Base-by-base conservation (phyloP, 2,113 vertebrate genomes). In the Micronycteris hirsuta region DNA sequence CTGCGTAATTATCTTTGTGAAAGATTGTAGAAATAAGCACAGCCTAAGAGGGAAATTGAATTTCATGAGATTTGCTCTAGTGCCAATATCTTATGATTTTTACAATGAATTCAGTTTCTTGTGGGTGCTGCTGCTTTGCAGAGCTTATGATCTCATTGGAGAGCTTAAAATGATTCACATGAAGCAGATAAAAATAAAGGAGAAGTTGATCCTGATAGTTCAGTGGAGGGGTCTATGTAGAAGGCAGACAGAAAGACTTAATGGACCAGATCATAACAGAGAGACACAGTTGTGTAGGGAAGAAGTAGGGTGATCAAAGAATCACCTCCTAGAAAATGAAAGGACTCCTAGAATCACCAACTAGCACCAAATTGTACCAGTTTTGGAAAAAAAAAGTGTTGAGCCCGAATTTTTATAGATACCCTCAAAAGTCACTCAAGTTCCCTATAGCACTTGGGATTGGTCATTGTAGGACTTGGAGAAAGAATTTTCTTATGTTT, bases 51-150 rank as follows among this genome's bases (percentile, higher is more conserved):
- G 70, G 54, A 93, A 90, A 38, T 36, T 83, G 73, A 82, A 83
- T 96, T 95, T 81, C 88, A 83, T 89, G 87, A 88, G 77, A 73
- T 96, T 56, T 89, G 56, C 76, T 95, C 80, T 80, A 78, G 28
- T 33, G 41, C 76, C 88, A 61, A 88, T 77, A 94, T 81, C 31
- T 33, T 85, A 20, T 54, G 43, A 82, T 92, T 86, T 77, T 81
- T 68, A 47, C 58, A 31, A 56, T 49, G 16, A 92, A 76, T 81
- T 78, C 71, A 82, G 71, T n/a, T 91, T 86, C 61, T 68, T 94
- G 68, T 54, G 61, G 43, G 49, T 87, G 12, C 20, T 28, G 13
- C 15, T 56, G 28, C 14, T 19, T 54, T 67, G 14, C 16, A 87
- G 47, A 85, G 22, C 68, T 77, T 88, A 65, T 68, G 15, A 41